Evolutionary conservation across 2,797 vertebrate species (phyloP), one percentile per base, ranked within the genome.

Genomic region (Prunella strophiata): DNA sequence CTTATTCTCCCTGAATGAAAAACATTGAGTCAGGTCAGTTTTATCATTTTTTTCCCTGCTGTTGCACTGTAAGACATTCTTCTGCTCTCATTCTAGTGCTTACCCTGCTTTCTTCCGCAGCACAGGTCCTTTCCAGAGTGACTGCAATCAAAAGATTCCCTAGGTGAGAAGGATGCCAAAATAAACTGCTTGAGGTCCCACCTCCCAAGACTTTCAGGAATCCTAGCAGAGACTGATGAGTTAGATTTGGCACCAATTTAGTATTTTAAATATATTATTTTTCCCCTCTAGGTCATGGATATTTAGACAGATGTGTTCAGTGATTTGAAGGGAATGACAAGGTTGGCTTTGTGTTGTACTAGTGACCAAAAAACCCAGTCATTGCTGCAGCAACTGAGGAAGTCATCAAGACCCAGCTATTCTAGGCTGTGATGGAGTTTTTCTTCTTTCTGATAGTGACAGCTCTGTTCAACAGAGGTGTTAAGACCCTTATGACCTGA

Each of bases 291-390:
- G 94, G 90, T 94, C 89, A 85, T 87, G 83, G 77, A 93, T 96
- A 95, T 97, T 96, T 97, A 90, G 91, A 96, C 89, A 96, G 94
- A 95, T 96, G 91, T 91, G 77, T 83, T 93, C 34, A 65, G 68
- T 89, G 71, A 83, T 88, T 62, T 91, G 42, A 93, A 92, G 68
- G 50, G 61, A 85, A 77, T 45, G 26, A 91, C 57, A 91, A 87
- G 10, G 67, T 87, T 93, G 89, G 57, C 61, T 96, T 85, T 85
- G 48, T 82, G n/a, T 29, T 93, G 20, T 47, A 2, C 30, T 57
- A 88, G 74, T 80, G 74, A 68, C 82, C 18, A 76, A 84, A 89
- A 85, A 38, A 34, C 2, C 6, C 13, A 42, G 16, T 51, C 20
- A 48, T 12, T 50, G 22, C 34, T 5, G 4, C 67, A 79, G 67